Base-by-base conservation (phyloP, 2,113 vertebrate genomes). In the Aptenodytes patagonicus region DNA sequence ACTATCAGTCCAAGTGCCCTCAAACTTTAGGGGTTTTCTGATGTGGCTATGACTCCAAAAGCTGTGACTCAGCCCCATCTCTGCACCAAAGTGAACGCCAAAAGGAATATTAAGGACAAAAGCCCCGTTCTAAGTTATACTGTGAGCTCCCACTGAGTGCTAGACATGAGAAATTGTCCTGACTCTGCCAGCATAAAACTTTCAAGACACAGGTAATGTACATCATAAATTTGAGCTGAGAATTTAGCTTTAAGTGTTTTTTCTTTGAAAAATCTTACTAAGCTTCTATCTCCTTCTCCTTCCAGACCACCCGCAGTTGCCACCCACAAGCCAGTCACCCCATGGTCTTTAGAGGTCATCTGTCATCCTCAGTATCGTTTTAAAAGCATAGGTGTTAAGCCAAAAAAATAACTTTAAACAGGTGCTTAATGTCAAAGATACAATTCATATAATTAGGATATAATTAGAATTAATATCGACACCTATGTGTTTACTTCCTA, bases 151-250 rank as follows among this genome's bases (percentile, higher is more conserved):
- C 25, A n/a, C 76, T 52, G 88, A 84, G 85, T 44, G 42, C 51
- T 58, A 83, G 81, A 89, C 28, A 29, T 70, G 49, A 94, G 61
- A 84, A 92, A 95, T 84, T 4, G 3, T 36, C 29, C 81, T 69
- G 40, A 28, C 46, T 68, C 55, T 51, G 58, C 89, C 84, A 91
- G 71, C 55, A 62, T 70, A 82, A 95, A 93, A 42, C 51, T 93
- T 97, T 31, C 58, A 87, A 87, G 93, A 26, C 71, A 65, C 58
- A 93, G 95, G 95, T 95, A 95, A 69, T 38, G 17, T 85, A 14
- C n/a, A 13, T 90, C 58, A 77, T 89, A 93, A 83, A 95, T 93
- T 55, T 70, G 51, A 91, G 26, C 44, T 77, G 34, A 64, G 54
- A 93, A 86, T 86, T 91, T 80, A 3, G 15, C 70, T 84, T 46